A percentile compares a stretch with the other conserved stretches of the same genome.
These are phyloP conservation scores for Notoglanidium macrostoma DNA, from an alignment of 2,797 vertebrate genomes.

Conservation along the genomic window DNA sequence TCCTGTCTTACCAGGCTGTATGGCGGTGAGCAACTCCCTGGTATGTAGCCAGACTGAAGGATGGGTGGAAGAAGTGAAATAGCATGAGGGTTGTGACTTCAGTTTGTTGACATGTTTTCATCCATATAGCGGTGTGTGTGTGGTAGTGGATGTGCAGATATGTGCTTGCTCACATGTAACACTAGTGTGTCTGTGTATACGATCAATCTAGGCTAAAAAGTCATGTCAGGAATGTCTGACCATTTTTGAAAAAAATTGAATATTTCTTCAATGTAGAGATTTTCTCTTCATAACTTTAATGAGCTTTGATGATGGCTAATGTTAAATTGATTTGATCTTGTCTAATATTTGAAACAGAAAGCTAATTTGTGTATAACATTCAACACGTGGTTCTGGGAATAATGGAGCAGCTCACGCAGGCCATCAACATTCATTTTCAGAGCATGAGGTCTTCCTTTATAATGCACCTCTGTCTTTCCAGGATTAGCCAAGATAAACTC, in stretches of 20 bases:
- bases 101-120: background rate
- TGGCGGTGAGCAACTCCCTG: background rate
- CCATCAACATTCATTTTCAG: background rate
- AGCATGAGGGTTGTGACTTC: background rate
- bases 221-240: background rate
- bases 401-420: background rate
- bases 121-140: background rate
- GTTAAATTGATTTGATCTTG: background rate
- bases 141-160: background rate
- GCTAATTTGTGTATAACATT: background rate
- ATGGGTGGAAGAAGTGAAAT: background rate
- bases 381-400: background rate
- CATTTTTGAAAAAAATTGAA: too few relatives aligned
- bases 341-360: background rate
- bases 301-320: background rate
- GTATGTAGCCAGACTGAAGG: background rate
- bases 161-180: background rate
- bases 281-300: background rate
- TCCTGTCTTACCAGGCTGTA: background rate
- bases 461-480: background rate
- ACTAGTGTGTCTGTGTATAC: background rate
- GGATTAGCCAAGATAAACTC: background rate
- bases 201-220: too few relatives aligned
- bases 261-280: background rate
- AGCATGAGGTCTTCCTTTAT: background rate